Base-by-base conservation (phyloP, 2,888 invertebrate genomes). In the Diploptera punctata region DNA sequence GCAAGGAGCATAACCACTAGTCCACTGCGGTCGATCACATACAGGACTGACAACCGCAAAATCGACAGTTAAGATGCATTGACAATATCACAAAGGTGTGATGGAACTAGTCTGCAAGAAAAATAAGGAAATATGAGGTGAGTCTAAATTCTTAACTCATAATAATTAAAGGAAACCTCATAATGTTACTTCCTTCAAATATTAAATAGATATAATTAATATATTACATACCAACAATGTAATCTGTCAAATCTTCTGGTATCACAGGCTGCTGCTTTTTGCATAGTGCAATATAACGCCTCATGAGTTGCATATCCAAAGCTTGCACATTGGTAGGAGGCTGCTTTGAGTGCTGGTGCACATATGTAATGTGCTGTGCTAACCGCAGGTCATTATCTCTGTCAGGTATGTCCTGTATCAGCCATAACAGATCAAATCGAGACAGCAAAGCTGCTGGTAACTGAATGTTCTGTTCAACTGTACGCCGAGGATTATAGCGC, bases 281-380 rank as follows among this genome's bases (percentile, higher is more conserved):
- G 82, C 98, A 97, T 75, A 98, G 87, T 65, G 93, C 90, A 71
- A 99, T 92, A 84, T 99, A 99, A 61, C 95, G 91, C 16, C 97
- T 89, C 90, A 99, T 95, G 0, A 98, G 88, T 70, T 91, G 90
- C 97, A 98, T 98, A 79, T 95, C 91, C 71, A 98, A 85, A 5
- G 95, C 91, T 77, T 90, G 87, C 70, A 90, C 86, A n/a, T 86
- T 84, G 1, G 85, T 86, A 1, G 93, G 93, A 13, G 99, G 99
- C 83, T 99, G 97, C 71, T 89, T 87, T 77, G 90, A 90, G 84
- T 97, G 92, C 80, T 94, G 94, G 84, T 99, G 99, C 44, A 99
- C 99, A 82, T 96, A 98, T 0, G 99, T 95, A 73, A 99, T 99
- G 84, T 99, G 99, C 82, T 97, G 93, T 13, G 99, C 99, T 72